Evolutionary conservation across 2,113 vertebrate genomes (phyloP), one percentile per base, ranked within the genome.

Genomic region (Indri indri): DNA sequence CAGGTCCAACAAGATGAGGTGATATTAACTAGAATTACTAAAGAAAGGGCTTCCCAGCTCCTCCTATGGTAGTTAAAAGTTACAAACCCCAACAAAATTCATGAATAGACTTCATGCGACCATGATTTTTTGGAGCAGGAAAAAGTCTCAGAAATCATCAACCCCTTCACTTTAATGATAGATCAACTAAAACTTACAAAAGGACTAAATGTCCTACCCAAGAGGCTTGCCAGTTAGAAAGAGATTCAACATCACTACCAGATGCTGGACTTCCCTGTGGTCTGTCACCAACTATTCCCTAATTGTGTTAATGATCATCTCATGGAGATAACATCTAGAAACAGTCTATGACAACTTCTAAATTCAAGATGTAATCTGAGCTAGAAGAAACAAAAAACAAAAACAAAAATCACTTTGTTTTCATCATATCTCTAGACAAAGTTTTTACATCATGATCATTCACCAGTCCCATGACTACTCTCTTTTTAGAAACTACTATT

Each of bases 401-500:
- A 79, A 71, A n/a, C 45, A 71, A 73, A 87, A 40, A 22, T 65
- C 30, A 90, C 37, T 97, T 65, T 82, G 37, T 23, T 89, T 91
- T 92, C 70, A 90, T 2, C 13, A 2, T 11, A 45, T 88, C 76
- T 70, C 92, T 84, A 88, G 23, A 82, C 27, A 94, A 45, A 45
- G 61, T 65, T 86, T 88, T 57, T 30, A 45, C 59, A 61, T 59
- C 61, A 63, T 18, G 18, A 63, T 86, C 79, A 93, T 37, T 54
- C 87, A 71, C 73, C 40, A 92, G 47, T 50, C 37, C 47, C 30
- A 32, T 12, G 8, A 89, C 57, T 81, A 90, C 4, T 82, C 2
- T 57, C 63, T 54, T 91, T 94, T 94, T 68, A 87, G 59, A 74
- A 90, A 81, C 74, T 65, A 59, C 14, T 80, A 83, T 59, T 71